phyloP scores from a whole-genome alignment of 1,140 invertebrate genomes.

The Cyclina sinensis region DNA sequence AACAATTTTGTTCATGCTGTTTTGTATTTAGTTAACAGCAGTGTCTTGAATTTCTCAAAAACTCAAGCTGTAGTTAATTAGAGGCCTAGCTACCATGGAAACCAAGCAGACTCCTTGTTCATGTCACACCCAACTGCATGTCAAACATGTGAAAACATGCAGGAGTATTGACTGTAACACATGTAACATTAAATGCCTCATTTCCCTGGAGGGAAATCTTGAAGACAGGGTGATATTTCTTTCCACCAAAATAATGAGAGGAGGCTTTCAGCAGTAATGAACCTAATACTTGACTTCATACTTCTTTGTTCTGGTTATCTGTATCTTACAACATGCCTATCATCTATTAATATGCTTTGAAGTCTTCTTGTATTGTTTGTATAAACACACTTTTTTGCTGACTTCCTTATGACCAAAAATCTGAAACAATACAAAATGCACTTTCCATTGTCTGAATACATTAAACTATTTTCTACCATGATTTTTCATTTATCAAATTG shows the following conservation, averaged over 20 bases:
- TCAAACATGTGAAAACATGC: constrained; percentile 11
- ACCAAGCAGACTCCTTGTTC: constrained; percentile 2
- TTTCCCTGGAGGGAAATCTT: not conserved
- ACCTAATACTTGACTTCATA: not conserved
- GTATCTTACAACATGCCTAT: too few species aligned
- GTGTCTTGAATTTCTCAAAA: not conserved
- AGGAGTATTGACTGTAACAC: constrained; percentile 13
- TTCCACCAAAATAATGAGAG: not conserved
- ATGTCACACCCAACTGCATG: constrained; percentile 38
- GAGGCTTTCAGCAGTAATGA: too few species aligned
- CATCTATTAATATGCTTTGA: too few species aligned
- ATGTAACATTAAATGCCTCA: constrained; percentile 40
- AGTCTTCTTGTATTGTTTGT: too few species aligned
- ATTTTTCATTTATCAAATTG: too few species aligned
- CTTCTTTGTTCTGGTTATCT: not conserved
- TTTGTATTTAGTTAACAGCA: not conserved
- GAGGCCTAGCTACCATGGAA: constrained; percentile 30
- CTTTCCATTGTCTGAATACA: too few species aligned
- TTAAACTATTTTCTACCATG: too few species aligned
- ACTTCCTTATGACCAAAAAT: too few species aligned
- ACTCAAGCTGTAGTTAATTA: constrained; percentile 31
- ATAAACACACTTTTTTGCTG: too few species aligned
- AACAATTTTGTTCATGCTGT: too few species aligned
- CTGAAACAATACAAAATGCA: too few species aligned
- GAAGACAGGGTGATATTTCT: not conserved